phyloP scores from a whole-genome alignment of 30 jellyfish, hydroid and myxozoan species.

The Pseudorhiza aurosa region DNA sequence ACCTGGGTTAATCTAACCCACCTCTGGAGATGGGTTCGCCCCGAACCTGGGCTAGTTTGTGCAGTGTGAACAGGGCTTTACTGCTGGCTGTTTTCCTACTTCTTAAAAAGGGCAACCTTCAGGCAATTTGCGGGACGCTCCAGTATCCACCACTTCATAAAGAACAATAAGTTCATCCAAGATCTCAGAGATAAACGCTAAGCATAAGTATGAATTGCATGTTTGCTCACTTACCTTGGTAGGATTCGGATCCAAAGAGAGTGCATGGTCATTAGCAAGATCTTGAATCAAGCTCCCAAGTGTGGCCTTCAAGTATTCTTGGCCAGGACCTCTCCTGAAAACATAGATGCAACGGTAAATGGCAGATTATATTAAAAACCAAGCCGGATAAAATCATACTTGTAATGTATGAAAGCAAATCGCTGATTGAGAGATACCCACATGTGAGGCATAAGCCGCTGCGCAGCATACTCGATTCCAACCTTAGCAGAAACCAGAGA shows the following conservation, averaged over 20 bases:
- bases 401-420: no score
- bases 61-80: background rate
- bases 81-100: no score
- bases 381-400: no score
- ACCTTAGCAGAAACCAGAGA: no score
- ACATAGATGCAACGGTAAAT: no score
- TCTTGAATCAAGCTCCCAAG: constrained; percentile 82
- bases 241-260: constrained; percentile 85
- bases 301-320: constrained; percentile 85
- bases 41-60: background rate
- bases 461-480: no score
- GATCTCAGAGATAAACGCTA: background rate
- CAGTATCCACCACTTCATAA: background rate
- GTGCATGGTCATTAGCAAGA: constrained; percentile 35
- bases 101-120: no score
- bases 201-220: background rate
- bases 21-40: background rate
- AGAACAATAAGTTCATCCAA: no score
- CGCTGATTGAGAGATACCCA: no score
- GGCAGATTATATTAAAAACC: no score
- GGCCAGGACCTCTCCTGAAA: constrained; percentile 99
- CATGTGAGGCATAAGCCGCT: no score
- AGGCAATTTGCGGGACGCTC: background rate
- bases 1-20: background rate
- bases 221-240: constrained; percentile 79